Percentiles rank a stretch among this genome's conserved stretches.
Evolutionary conservation across 2,113 vertebrate species (phyloP).

Genomic region (Anarrhichthys ocellatus): DNA sequence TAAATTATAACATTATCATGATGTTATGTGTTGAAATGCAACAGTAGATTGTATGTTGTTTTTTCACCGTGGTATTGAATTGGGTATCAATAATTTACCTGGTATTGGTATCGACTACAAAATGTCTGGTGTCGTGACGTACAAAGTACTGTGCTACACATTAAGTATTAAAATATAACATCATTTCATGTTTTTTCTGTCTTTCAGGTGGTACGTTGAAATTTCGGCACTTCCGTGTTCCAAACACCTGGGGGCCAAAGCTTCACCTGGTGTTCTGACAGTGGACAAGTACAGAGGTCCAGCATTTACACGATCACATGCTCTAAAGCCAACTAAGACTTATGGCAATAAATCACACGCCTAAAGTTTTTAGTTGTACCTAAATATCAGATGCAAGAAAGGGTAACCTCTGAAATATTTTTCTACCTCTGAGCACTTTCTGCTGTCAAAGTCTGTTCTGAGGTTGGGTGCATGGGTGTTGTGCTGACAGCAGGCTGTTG

Average conservation of each 20-base stretch:
- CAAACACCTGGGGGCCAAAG: not conserved
- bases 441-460: not conserved
- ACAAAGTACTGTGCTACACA: not conserved
- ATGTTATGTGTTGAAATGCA: not conserved
- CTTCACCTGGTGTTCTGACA: not conserved
- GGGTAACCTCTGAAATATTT: not conserved
- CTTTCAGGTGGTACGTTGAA: slow-evolving; percentile 34
- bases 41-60: not conserved
- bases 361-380: not conserved
- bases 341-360: slow-evolving; percentile 16
- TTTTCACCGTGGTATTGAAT: not conserved
- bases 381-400: slow-evolving; percentile 9
- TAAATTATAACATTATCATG: not conserved
- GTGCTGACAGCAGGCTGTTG: slow-evolving; percentile 21
- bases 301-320: not conserved
- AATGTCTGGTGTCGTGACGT: not conserved
- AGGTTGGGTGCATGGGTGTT: slow-evolving; percentile 19
- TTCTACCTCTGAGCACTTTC: not conserved
- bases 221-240: not conserved
- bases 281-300: not conserved
- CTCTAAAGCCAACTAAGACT: not conserved
- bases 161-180: not conserved
- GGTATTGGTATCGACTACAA: not conserved
- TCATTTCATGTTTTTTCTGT: not conserved
- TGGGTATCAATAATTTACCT: not conserved